Conservation (phyloP, 2,797 vertebrate genomes). For the Smutsia gigantea region DNA sequence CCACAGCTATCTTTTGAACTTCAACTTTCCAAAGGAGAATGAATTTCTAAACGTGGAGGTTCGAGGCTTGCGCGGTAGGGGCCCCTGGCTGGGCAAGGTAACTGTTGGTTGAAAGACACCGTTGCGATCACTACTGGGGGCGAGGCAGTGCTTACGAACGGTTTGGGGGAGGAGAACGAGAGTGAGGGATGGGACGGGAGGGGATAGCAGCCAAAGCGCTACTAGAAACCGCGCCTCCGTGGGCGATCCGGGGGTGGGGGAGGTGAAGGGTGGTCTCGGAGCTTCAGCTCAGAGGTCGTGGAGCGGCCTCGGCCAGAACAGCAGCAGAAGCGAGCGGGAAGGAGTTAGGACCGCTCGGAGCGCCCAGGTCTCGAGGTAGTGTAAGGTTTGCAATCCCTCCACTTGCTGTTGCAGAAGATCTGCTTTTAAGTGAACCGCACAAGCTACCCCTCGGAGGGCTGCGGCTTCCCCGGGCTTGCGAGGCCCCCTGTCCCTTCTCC, state of each 20-base stretch:
- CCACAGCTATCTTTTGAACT: neutral
- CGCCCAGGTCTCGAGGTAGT: conserved; percentile 85
- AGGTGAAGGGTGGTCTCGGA: neutral
- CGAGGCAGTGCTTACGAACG: neutral
- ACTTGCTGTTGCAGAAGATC: conserved; percentile 88
- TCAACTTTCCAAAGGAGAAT: conserved; percentile 47
- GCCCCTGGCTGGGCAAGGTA: neutral
- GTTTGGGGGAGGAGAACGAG: neutral
- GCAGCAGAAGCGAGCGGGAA: conserved; percentile 37
- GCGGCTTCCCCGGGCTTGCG: conserved; percentile 67
- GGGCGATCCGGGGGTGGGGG: neutral
- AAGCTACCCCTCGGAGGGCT: conserved; percentile 76
- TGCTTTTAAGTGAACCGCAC: conserved; percentile 85
- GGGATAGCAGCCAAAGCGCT: neutral
- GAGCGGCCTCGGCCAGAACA: neutral
- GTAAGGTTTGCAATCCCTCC: conserved; percentile 87
- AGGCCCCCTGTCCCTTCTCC: neutral
- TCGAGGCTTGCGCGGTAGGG: neutral
- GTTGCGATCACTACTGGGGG: neutral
- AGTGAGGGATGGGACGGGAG: neutral
- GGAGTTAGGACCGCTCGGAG: conserved; percentile 94
- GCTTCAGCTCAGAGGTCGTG: neutral
- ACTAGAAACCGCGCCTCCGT: neutral
- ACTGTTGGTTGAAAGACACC: neutral
- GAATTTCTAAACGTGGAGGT: neutral